These are phyloP conservation scores for Gymnopithys bicolor DNA, from an alignment of 2,797 vertebrate genomes.

Conservation along the genomic window DNA sequence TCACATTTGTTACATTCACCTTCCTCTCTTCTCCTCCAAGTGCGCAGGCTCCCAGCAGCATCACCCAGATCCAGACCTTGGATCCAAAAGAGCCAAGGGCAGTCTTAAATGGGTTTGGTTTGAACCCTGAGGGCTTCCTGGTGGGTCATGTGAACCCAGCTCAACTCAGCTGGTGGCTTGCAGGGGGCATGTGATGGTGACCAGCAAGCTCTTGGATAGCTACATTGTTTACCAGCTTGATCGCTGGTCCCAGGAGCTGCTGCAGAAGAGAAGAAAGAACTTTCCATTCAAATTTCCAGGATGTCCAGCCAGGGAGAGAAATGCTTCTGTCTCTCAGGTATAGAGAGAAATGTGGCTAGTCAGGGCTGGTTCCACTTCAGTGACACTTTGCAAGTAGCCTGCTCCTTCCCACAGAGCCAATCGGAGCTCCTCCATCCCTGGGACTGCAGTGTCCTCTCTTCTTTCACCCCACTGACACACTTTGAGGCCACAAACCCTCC, in stretches of 20 bases:
- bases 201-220: neutral
- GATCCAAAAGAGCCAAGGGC: neutral
- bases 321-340: accelerated
- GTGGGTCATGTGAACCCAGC: neutral
- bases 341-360: neutral
- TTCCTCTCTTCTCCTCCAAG: neutral
- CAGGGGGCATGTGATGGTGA: neutral
- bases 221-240: neutral
- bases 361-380: neutral
- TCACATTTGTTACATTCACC: neutral
- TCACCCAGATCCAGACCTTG: neutral
- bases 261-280: neutral
- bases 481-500: neutral
- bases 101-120: neutral
- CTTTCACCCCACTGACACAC: accelerated
- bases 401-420: neutral
- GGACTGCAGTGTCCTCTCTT: neutral
- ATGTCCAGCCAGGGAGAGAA: neutral
- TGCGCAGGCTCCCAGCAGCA: neutral
- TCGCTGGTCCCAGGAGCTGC: neutral
- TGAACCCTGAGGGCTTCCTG: neutral
- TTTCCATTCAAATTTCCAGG: neutral
- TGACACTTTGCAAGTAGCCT: neutral
- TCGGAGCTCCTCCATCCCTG: neutral
- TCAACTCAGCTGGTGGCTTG: neutral